Percentiles rank a stretch among this genome's conserved stretches.
Evolutionary conservation across 2,797 vertebrate species (phyloP).

Genomic region (Macropus fuliginosus): DNA sequence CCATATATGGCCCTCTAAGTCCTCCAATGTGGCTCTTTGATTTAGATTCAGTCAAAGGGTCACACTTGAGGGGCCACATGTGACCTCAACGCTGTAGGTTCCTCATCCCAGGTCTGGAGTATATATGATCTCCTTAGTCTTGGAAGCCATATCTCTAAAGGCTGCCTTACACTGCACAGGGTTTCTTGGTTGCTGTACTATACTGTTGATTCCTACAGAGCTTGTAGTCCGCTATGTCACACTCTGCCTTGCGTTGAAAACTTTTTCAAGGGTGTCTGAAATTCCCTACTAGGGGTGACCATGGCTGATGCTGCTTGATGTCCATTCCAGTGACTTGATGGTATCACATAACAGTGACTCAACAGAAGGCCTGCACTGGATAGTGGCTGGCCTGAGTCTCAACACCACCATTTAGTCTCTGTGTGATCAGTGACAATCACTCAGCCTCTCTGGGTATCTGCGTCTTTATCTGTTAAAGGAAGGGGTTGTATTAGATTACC

Average conservation of each 20-base stretch:
- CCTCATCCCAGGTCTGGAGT: not conserved
- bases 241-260: not conserved
- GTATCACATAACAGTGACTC: not conserved
- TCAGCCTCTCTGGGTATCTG: not conserved
- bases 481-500: not conserved
- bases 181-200: not conserved
- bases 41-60: too few relatives aligned
- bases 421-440: rapidly evolving
- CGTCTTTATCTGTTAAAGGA: slow-evolving; percentile 1
- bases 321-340: not conserved
- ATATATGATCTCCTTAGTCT: not conserved
- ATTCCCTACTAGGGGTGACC: not conserved
- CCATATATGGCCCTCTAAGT: too few relatives aligned
- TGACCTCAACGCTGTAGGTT: too few relatives aligned
- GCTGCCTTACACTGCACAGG: not conserved
- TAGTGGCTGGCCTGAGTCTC: not conserved
- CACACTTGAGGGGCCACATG: too few relatives aligned
- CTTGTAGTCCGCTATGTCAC: not conserved
- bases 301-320: not conserved
- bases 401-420: not conserved
- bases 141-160: not conserved
- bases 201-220: not conserved
- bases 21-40: too few relatives aligned
- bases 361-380: not conserved
- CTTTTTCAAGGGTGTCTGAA: not conserved